Evolutionary conservation across 92 coral and sea anemone species (phyloP), one percentile per base, ranked within the genome.

Genomic region (Paramuricea clavata): DNA sequence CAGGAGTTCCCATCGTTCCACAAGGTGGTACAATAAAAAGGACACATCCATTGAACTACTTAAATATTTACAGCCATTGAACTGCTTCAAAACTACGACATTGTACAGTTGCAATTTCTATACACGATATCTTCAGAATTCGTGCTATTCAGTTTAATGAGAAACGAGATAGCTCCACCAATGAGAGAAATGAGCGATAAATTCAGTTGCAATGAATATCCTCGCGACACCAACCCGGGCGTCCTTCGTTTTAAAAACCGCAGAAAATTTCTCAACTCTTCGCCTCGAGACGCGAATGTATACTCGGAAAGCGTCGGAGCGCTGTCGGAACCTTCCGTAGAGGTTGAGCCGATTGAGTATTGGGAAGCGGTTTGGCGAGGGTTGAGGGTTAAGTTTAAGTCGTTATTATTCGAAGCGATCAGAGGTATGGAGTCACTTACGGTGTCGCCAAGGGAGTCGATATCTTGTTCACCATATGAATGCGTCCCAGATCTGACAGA

Each of bases 211-310:
- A 49, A 54, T 23, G 82, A 4, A 17, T 76, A 76, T 1, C 82
- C 82, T 0, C 68, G 82, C 15, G 82, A 49, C 25, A 76, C 68
- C 68, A 76, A 35, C 6, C 82, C 82, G 31, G 64, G 82, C 36
- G 6, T 76, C 12, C 82, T 12, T 26, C 34, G 54, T 17, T 54
- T 50, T 35, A 76, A 49, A n/a, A 76, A 76, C 6, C 68, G 1
- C 30, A 49, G 82, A 50, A 76, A 76, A 76, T 54, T 21, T 30
- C 82, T 34, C 42, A 76, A 23, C 82, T 76, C 82, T 54, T 50
- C 23, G 13, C 82, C 82, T 39, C 82, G 54, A 15, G 19, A 54
- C n/a, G 47, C 43, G n/a, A 76, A 76, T 21, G 82, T 72, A 17
- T 72, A 72, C 56, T 41, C 54, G 13, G 30, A 7, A 23, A 1